Percentiles rank a stretch among this genome's conserved stretches.
phyloP scores from a whole-genome alignment of 1,140 invertebrate species.

The Scaptomyza pallida region DNA sequence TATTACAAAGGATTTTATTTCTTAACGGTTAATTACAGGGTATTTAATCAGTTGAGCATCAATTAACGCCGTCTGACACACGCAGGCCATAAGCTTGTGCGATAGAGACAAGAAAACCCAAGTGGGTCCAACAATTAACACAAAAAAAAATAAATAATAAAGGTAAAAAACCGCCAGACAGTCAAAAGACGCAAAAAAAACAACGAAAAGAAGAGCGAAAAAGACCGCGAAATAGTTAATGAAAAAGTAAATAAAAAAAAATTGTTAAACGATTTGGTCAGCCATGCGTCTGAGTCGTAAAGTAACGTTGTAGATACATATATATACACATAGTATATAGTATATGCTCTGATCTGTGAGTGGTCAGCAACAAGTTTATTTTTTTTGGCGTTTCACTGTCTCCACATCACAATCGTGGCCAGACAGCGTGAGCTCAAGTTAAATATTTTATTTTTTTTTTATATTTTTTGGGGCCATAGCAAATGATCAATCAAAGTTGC shows the following conservation, averaged over 20 bases:
- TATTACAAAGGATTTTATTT: too few species aligned
- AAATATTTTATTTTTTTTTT: too few species aligned
- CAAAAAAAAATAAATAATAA: constrained; percentile 11
- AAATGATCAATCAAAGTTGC: constrained; percentile 73
- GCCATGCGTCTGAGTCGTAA: constrained; percentile 47
- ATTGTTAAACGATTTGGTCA: constrained; percentile 51
- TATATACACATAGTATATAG: too few species aligned
- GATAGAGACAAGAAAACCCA: constrained; percentile 4
- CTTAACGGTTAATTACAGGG: constrained; percentile 5
- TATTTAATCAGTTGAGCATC: constrained; percentile 8
- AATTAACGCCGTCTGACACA: neutral
- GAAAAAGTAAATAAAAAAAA: constrained; percentile 69
- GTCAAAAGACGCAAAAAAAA: constrained; percentile 40
- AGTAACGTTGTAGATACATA: constrained; percentile 15
- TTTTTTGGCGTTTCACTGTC: constrained; percentile 1
- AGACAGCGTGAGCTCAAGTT: constrained; percentile 61
- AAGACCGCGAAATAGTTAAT: constrained; percentile 75
- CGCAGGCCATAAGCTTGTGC: constrained; percentile 16
- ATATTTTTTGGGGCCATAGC: too few species aligned
- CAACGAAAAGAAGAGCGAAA: constrained; percentile 26
- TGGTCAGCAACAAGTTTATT: constrained; percentile 40
- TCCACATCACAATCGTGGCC: constrained; percentile 47
- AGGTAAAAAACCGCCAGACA: constrained; percentile 29
- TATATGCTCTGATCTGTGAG: constrained; percentile 10
- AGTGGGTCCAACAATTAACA: neutral